Percentiles rank a stretch among this genome's conserved stretches.
These are phyloP conservation scores for Bathynomus jamesi DNA, from an alignment of 1,140 invertebrate genomes.

Conservation along the genomic window DNA sequence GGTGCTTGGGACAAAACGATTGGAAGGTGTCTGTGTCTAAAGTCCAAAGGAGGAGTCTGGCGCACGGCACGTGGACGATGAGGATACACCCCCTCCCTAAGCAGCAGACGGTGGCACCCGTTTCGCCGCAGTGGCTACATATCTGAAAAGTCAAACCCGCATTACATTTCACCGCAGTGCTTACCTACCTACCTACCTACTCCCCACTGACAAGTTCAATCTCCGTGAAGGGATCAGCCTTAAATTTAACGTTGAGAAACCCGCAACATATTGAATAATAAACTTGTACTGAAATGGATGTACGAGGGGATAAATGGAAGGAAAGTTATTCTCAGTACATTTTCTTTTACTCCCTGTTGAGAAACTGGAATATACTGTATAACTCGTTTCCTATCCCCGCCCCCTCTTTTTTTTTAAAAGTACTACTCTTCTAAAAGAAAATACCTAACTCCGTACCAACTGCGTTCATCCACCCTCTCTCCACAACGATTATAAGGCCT, in stretches of 20 bases:
- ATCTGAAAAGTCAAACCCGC: slow-evolving; percentile 17
- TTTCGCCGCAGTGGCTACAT: slow-evolving; percentile 23
- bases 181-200: neutral
- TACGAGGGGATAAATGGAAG: neutral
- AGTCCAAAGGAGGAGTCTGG: slow-evolving; percentile 22
- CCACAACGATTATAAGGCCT: too few species aligned
- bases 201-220: neutral
- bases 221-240: neutral
- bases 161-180: too few species aligned
- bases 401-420: too few species aligned
- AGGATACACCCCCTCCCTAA: slow-evolving; percentile 23
- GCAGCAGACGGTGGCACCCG: slow-evolving; percentile 28
- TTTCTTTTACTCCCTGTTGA: too few species aligned
- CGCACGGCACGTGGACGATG: slow-evolving; percentile 28
- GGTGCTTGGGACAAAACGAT: slow-evolving; percentile 32
- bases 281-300: neutral
- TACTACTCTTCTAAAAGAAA: too few species aligned
- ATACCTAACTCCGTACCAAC: too few species aligned
- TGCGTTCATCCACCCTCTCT: too few species aligned
- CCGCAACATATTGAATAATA: neutral
- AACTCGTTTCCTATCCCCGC: too few species aligned
- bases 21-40: slow-evolving; percentile 26
- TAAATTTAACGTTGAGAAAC: neutral
- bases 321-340: too few species aligned
- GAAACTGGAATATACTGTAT: too few species aligned